These are phyloP conservation scores for Monopterus albus DNA, from an alignment of 2,113 vertebrate species.

Conservation along the genomic window DNA sequence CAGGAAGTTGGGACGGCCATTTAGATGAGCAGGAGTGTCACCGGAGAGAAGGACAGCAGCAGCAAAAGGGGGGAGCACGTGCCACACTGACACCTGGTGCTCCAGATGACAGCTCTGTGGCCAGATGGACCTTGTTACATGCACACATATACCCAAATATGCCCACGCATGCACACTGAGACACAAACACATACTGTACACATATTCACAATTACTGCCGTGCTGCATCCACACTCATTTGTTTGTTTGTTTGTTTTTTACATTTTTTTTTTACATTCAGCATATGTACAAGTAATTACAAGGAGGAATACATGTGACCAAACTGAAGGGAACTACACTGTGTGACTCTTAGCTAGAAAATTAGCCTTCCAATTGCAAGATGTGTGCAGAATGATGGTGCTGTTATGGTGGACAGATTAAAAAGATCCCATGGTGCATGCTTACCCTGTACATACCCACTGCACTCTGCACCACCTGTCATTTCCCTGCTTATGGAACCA, in stretches of 20 bases:
- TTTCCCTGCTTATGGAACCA: conserved; percentile 45
- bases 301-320: neutral
- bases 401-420: conserved; percentile 74
- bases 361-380: conserved; percentile 21
- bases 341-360: neutral
- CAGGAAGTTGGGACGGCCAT: conserved; percentile 71
- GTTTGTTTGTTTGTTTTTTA: too few species aligned
- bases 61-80: conserved; percentile 45
- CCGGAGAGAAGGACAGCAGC: conserved; percentile 59
- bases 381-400: conserved; percentile 40
- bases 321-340: neutral
- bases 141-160: conserved; percentile 52
- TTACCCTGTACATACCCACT: conserved; percentile 65
- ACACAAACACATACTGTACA: too few species aligned
- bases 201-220: conserved; percentile 45
- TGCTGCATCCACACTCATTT: conserved; percentile 15
- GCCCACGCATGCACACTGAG: too few species aligned
- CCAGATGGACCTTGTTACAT: conserved; percentile 80
- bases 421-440: conserved; percentile 67
- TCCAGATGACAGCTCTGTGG: conserved; percentile 82
- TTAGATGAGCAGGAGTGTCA: conserved; percentile 69
- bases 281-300: conserved; percentile 25
- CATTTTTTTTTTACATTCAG: conserved; percentile 11
- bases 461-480: conserved; percentile 78
- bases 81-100: conserved; percentile 82